These are phyloP conservation scores for Ariolimax columbianus DNA, from an alignment of 2,888 invertebrate genomes.

Conservation along the genomic window DNA sequence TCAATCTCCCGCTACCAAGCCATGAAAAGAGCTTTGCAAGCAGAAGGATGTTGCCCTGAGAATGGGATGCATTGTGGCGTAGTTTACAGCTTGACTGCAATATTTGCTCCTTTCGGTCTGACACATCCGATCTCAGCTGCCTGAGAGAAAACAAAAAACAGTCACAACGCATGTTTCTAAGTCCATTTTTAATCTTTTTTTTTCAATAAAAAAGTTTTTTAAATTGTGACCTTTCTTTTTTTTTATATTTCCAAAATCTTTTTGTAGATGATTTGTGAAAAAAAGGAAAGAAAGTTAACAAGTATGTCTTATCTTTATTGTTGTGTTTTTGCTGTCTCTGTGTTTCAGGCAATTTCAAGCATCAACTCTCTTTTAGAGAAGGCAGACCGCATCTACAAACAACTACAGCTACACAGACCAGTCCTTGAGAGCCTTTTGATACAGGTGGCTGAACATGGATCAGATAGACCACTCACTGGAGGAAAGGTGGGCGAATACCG, in stretches of 20 bases:
- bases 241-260: not conserved
- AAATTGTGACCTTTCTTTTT: not conserved
- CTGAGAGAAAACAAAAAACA: too few relatives aligned
- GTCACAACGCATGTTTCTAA: too few relatives aligned
- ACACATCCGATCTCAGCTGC: too few relatives aligned
- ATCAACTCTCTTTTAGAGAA: constrained; percentile 94
- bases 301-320: not conserved
- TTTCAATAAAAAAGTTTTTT: too few relatives aligned
- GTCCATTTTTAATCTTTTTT: too few relatives aligned
- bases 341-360: constrained; percentile 88
- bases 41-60: too few relatives aligned
- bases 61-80: too few relatives aligned
- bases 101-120: too few relatives aligned
- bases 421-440: constrained; percentile 90
- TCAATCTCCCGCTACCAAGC: too few relatives aligned
- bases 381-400: constrained; percentile 95
- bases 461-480: constrained; percentile 58
- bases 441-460: constrained; percentile 89
- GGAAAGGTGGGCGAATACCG: constrained; percentile 41
- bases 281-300: not conserved
- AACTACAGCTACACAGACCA: constrained; percentile 92
- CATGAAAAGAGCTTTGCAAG: too few relatives aligned
- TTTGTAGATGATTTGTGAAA: not conserved
- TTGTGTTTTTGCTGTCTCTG: not conserved
- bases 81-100: too few relatives aligned